Percentiles rank a stretch among this genome's conserved stretches.
Evolutionary conservation across 2,113 vertebrate genomes (phyloP).

Genomic region (Stegostoma tigrinum): DNA sequence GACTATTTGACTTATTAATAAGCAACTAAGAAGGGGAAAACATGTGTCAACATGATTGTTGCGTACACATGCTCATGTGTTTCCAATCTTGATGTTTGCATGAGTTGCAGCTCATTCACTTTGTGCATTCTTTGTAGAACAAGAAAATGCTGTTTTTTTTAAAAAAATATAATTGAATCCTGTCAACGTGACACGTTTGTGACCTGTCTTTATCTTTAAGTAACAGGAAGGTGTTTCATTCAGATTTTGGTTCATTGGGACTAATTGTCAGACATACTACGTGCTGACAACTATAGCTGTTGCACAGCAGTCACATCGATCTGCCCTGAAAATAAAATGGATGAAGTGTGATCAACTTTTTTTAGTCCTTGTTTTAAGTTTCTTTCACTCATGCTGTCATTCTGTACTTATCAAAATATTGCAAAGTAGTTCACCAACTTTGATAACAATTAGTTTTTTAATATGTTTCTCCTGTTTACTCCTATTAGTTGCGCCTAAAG

Average conservation of each 20-base stretch:
- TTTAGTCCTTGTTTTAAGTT: background rate
- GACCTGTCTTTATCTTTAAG: background rate
- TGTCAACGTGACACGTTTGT: background rate
- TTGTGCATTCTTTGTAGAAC: background rate
- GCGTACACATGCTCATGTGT: background rate
- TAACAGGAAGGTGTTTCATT: background rate
- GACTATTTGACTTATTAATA: background rate
- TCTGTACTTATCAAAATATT: background rate
- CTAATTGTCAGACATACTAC: background rate
- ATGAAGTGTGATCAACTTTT: background rate
- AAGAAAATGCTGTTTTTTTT: too few species aligned
- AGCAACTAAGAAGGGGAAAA: background rate
- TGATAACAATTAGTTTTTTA: background rate
- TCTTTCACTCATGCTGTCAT: background rate
- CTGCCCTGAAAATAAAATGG: background rate
- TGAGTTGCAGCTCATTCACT: background rate
- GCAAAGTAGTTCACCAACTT: background rate
- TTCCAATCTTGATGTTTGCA: background rate
- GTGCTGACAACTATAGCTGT: background rate
- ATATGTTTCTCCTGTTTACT: background rate
- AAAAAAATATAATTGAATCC: background rate
- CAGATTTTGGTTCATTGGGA: background rate
- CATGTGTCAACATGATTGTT: too few species aligned
- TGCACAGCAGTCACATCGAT: background rate
- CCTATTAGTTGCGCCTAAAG: background rate